Conservation (phyloP, 2,797 vertebrate species). For the Petrocephalus sullivani region DNA sequence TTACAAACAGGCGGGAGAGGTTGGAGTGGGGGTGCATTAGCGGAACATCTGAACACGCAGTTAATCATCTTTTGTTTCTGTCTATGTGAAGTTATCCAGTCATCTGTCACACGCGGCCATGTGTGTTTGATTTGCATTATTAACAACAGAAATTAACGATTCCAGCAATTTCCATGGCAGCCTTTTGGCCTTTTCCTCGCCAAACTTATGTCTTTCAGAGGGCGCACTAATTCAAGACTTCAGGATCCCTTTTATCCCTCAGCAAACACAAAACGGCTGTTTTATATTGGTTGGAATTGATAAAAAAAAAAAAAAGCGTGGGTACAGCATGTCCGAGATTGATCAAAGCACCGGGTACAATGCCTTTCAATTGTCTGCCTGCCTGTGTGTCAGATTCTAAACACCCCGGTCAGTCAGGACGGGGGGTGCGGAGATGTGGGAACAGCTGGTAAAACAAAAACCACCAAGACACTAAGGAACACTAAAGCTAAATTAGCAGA, state of each 20-base stretch:
- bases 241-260: constrained; percentile 25
- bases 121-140: constrained; percentile 36
- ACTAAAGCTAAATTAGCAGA: constrained; percentile 3
- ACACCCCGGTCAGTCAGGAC: background rate
- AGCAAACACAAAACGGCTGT: background rate
- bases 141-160: constrained; percentile 33
- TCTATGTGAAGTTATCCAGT: background rate
- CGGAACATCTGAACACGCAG: background rate
- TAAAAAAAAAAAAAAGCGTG: constrained; percentile 10
- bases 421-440: background rate
- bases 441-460: constrained; percentile 35
- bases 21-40: background rate
- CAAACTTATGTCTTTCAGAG: constrained; percentile 36
- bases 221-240: constrained; percentile 29
- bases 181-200: constrained; percentile 26
- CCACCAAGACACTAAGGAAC: background rate
- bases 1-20: background rate
- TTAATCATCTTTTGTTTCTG: constrained; percentile 1
- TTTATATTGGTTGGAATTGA: constrained; percentile 18
- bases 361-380: constrained; percentile 9
- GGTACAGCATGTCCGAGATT: background rate
- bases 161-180: constrained; percentile 37
- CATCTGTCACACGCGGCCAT: constrained; percentile 23
- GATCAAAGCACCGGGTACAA: background rate
- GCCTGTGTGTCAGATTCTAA: background rate